Conservation (phyloP, 2,888 invertebrate genomes). For the Apodemia zela region DNA sequence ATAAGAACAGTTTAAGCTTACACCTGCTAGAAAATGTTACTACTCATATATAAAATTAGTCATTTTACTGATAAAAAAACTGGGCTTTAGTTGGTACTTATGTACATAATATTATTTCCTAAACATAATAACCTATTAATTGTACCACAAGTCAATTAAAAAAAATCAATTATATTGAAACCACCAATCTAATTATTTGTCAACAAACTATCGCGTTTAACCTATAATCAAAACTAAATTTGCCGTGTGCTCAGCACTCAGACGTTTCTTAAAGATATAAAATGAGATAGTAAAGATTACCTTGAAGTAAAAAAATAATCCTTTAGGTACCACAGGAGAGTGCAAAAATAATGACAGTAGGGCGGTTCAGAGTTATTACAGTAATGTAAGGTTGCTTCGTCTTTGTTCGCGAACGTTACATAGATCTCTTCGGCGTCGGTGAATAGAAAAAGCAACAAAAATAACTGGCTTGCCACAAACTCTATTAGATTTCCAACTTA, state of each 20-base stretch:
- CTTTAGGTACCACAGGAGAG: conserved; percentile 64
- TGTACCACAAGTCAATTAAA: background rate
- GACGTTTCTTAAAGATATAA: conserved; percentile 21
- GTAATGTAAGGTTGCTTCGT: conserved; percentile 71
- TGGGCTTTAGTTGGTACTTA: too few species aligned
- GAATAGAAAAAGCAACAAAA: conserved; percentile 72
- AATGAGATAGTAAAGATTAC: conserved; percentile 26
- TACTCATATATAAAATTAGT: too few species aligned
- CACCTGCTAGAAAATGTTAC: too few species aligned
- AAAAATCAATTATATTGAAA: background rate
- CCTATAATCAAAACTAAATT: conserved; percentile 20
- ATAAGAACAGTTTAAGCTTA: too few species aligned
- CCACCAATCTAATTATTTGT: background rate
- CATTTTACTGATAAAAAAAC: too few species aligned
- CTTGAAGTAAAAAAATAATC: conserved; percentile 40
- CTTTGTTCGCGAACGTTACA: conserved; percentile 71
- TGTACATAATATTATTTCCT: background rate
- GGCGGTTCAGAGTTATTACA: conserved; percentile 71
- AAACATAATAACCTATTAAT: background rate
- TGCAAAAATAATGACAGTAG: conserved; percentile 73
- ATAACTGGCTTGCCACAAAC: conserved; percentile 73
- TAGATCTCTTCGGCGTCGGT: conserved; percentile 61
- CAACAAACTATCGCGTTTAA: conserved; percentile 19
- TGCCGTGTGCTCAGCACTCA: conserved; percentile 14
- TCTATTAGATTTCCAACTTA: conserved; percentile 76